Evolutionary conservation across 1,140 invertebrate species (phyloP).

Genomic region (Drosophila rhopaloa): DNA sequence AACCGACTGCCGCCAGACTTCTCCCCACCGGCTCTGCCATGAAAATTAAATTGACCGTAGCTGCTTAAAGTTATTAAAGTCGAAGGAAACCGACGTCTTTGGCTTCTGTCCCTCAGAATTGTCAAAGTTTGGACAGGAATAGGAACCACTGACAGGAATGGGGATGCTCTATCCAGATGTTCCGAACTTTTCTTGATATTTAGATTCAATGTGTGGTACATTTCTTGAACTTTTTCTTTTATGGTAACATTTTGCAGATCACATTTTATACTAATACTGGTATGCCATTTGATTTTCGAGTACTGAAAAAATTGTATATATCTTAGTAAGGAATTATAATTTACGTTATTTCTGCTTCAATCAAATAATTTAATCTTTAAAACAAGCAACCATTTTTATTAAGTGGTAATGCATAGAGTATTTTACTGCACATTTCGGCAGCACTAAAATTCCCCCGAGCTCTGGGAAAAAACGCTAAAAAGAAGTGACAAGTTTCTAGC

Average conservation of each 20-base stretch:
- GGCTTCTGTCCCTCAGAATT: not conserved
- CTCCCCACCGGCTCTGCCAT: conserved; percentile 53
- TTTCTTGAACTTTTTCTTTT: too few species aligned
- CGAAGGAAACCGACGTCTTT: conserved; percentile 21
- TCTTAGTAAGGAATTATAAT: too few species aligned
- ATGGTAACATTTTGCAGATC: too few species aligned
- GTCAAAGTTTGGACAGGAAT: conserved; percentile 28
- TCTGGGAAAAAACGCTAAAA: not conserved
- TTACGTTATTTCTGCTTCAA: too few species aligned
- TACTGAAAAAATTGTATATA: too few species aligned
- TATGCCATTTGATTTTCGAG: too few species aligned
- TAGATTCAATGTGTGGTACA: too few species aligned
- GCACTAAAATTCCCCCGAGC: not conserved
- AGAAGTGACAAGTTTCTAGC: conserved; percentile 14
- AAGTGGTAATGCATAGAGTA: not conserved
- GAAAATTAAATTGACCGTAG: conserved; percentile 84
- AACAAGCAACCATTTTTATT: not conserved
- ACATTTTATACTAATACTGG: too few species aligned
- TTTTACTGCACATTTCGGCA: not conserved
- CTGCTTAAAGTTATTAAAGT: conserved; percentile 83
- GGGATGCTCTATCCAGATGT: conserved; percentile 3
- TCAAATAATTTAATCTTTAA: too few species aligned
- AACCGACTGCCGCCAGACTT: conserved; percentile 11
- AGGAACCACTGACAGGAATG: not conserved
- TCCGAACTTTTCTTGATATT: not conserved